Percentiles rank a stretch among this genome's conserved stretches.
phyloP scores from a whole-genome alignment of 2,113 vertebrate genomes.

The Neolamprologus ventralis region DNA sequence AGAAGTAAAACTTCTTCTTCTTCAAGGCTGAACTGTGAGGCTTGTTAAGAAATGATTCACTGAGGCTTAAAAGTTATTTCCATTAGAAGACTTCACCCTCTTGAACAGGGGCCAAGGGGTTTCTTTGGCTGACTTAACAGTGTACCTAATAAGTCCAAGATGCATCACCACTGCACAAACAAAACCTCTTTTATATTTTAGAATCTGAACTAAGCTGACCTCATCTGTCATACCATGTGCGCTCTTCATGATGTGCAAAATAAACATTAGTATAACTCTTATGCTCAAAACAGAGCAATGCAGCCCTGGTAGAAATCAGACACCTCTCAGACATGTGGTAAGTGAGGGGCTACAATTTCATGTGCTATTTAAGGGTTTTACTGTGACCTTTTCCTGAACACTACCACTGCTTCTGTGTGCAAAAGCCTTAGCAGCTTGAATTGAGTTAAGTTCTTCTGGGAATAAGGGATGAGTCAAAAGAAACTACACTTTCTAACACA shows the following conservation, averaged over 20 bases:
- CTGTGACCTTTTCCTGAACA: neutral
- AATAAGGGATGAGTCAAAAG: neutral
- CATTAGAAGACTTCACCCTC: neutral
- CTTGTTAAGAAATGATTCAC: neutral
- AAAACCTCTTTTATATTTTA: neutral
- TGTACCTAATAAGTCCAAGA: neutral
- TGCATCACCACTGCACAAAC: neutral
- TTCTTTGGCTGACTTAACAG: neutral
- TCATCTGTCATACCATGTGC: neutral
- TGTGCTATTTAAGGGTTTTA: neutral
- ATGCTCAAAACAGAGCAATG: neutral
- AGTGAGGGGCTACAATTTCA: neutral
- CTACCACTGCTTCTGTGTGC: neutral
- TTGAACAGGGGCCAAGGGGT: neutral
- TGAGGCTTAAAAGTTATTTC: neutral
- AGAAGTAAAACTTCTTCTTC: neutral
- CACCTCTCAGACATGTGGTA: neutral
- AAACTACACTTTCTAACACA: neutral
- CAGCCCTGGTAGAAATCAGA: neutral
- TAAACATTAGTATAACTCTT: neutral
- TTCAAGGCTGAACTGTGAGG: neutral
- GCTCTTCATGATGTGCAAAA: neutral
- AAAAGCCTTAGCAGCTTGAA: neutral
- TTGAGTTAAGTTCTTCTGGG: neutral
- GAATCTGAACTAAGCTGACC: neutral